These are phyloP conservation scores for Cosmopolites sordidus DNA, from an alignment of 2,888 invertebrate species.

Conservation along the genomic window DNA sequence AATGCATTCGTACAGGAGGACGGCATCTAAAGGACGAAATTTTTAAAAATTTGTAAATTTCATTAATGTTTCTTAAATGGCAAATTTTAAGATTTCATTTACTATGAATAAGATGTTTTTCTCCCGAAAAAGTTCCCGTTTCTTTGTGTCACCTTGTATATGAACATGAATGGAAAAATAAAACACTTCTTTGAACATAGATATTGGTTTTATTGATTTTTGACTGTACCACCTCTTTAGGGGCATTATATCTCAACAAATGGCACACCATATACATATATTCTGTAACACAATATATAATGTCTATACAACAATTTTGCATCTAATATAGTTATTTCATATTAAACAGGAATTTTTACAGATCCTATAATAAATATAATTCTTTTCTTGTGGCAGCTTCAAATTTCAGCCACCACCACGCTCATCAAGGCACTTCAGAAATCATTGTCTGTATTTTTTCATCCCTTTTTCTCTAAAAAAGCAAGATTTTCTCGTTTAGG, in stretches of 20 bases:
- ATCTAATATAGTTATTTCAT: constrained; percentile 41
- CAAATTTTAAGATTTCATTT: no score
- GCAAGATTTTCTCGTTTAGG: constrained; percentile 18
- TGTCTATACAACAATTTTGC: constrained; percentile 32
- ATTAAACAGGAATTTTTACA: constrained; percentile 30
- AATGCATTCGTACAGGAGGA: no score
- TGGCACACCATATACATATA: constrained; percentile 49
- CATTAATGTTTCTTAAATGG: no score
- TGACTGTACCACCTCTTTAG: constrained; percentile 44
- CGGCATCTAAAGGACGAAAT: no score
- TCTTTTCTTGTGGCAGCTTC: background rate
- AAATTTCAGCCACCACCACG: constrained; percentile 8
- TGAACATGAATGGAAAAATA: no score
- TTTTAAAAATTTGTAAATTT: no score
- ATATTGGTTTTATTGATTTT: constrained; percentile 42
- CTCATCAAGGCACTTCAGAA: constrained; percentile 42
- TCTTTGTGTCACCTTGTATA: no score
- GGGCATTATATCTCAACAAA: constrained; percentile 46
- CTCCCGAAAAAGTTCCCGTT: no score
- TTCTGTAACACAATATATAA: constrained; percentile 47
- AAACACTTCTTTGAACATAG: constrained; percentile 13
- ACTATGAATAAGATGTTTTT: no score
- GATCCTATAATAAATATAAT: constrained; percentile 38
- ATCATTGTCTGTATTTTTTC: constrained; percentile 38
- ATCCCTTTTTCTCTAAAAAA: constrained; percentile 19